Base-by-base conservation (phyloP, 2,797 vertebrate genomes). In the Oceanodroma leucorhoa region DNA sequence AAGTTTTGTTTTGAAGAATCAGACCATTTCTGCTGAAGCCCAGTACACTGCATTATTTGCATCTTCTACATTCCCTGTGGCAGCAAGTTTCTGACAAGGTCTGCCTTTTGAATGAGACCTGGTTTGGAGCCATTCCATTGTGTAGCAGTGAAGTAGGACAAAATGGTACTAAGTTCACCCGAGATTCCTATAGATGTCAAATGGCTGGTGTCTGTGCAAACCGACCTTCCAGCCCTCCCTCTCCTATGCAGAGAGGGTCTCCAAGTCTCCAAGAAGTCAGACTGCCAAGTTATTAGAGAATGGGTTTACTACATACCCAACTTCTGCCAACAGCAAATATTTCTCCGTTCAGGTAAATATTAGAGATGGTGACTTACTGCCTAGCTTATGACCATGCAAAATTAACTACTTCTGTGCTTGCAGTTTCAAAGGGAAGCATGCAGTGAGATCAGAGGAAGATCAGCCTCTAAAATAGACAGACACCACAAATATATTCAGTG, bases 81-180 rank as follows among this genome's bases (percentile, higher is more conserved):
- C 54, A 58, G 15, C 22, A 54, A 54, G 26, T 32, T 88, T 83
- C 43, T 71, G 43, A 12, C 38, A 57, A 64, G 18, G 11, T 64
- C 27, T 83, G 38, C 17, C 55, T 41, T 77, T 80, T 10, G 15
- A 48, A 23, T 11, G 18, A 58, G 16, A 34, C 29, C 57, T 45
- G 26, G 6, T 73, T 51, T 73, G 45, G 38, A 78, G 29, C 5
- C 16, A 11, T 67, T 78, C 76, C 16, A 3, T 2, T 19, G 16
- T 23, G 12, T 15, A 82, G 29, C 30, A 27, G 16, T 11, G 6
- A 71, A 54, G 41, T 10, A 57, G 24, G 32, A 65, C 40, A 69
- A 78, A 73, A 30, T 3, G 2, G 51, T 46, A 20, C 6, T 0
- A 3, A 32, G 23, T 30, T 85, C 57, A 60, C 3, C 1, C 0